Conservation (phyloP, 2,888 invertebrate genomes). For the Bedellia somnulentella region DNA sequence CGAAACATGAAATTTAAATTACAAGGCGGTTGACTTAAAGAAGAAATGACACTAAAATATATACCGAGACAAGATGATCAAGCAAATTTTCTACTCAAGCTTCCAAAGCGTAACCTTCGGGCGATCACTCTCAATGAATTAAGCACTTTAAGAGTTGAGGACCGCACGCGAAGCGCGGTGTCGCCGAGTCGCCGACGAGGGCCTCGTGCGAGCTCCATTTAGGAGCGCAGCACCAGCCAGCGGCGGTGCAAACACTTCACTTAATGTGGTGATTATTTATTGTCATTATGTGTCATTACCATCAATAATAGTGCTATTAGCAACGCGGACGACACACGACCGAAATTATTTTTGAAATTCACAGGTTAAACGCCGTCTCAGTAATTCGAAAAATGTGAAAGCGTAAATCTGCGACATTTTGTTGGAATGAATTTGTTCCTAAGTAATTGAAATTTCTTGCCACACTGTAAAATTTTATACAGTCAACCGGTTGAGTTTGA, state of each 20-base stretch:
- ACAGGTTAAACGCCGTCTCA: slow-evolving; percentile 20
- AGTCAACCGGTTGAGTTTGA: no score
- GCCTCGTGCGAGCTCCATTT: slow-evolving; percentile 20
- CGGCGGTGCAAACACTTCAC: slow-evolving; percentile 16
- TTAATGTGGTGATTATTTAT: slow-evolving; percentile 41
- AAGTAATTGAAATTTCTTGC: no score
- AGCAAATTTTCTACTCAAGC: slow-evolving; percentile 21
- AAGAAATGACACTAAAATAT: slow-evolving; percentile 24
- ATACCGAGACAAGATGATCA: no score
- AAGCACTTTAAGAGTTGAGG: slow-evolving; percentile 1
- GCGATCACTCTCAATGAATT: slow-evolving; percentile 16
- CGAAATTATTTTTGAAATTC: slow-evolving; percentile 33
- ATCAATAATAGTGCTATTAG: slow-evolving; percentile 32
- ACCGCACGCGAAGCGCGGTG: neutral
- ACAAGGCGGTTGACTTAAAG: slow-evolving; percentile 20
- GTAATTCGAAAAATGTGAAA: slow-evolving; percentile 35
- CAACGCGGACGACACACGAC: slow-evolving; percentile 28
- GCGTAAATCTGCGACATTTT: slow-evolving; percentile 10
- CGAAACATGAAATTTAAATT: slow-evolving; percentile 6
- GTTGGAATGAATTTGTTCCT: no score
- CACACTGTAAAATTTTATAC: no score
- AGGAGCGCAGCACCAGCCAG: slow-evolving; percentile 4
- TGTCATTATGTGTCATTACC: slow-evolving; percentile 49
- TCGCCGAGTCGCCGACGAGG: slow-evolving; percentile 13
- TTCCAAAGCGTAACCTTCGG: slow-evolving; percentile 26